Conservation (phyloP, 2,797 vertebrate species). For the Columba guinea region DNA sequence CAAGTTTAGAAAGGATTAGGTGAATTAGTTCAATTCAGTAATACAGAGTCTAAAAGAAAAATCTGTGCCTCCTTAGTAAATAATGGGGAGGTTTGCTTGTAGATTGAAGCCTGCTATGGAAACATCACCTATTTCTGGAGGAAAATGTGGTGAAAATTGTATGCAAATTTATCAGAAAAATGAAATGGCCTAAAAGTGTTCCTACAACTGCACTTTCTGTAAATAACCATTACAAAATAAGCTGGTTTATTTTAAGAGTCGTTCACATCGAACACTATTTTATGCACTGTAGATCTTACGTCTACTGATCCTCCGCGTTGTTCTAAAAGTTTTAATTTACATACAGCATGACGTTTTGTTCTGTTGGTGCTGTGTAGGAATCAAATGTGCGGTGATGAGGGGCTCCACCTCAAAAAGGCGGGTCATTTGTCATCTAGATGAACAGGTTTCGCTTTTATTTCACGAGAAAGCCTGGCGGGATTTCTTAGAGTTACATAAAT, state of each 20-base stretch:
- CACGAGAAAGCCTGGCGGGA: fast-evolving
- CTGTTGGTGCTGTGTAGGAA: background rate
- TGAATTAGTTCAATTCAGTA: background rate
- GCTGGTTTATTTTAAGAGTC: background rate
- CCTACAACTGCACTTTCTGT: background rate
- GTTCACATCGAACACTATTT: too few relatives aligned
- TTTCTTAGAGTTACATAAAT: background rate
- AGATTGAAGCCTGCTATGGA: background rate
- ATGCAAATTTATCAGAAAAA: background rate
- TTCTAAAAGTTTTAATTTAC: background rate
- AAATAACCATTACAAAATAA: background rate
- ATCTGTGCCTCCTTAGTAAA: background rate
- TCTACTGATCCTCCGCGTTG: background rate
- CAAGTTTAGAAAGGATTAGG: background rate
- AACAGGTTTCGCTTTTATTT: background rate
- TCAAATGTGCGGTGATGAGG: fast-evolving
- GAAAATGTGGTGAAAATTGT: background rate
- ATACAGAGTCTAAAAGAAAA: background rate
- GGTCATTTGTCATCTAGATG: too few relatives aligned
- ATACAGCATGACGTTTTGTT: background rate
- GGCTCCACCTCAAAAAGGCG: background rate
- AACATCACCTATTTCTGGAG: background rate
- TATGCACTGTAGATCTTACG: background rate
- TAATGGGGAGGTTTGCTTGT: fast-evolving
- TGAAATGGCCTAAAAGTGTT: fast-evolving